Evolutionary conservation across 2,888 invertebrate species (phyloP), one percentile per base, ranked within the genome.

Genomic region (Fabriciana adippe): DNA sequence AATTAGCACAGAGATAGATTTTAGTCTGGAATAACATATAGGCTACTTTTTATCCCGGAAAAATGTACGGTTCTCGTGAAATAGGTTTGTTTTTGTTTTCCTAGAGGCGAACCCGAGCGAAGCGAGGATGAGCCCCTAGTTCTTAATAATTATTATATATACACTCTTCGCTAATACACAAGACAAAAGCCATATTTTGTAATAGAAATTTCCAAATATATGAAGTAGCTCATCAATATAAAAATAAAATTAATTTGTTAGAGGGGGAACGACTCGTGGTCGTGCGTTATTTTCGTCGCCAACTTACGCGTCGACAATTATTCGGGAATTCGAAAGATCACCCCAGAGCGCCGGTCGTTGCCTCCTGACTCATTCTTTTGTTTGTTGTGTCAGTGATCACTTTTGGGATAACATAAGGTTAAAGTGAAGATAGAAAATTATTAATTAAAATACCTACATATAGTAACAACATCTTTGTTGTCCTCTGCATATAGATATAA

Each of bases 241-340:
- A 85, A 90, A 90, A 91, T 90, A 90, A 88, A 88, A 86, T 88
- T 85, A 86, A 89, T 89, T 87, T 87, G 84, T 87, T 83, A 74
- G 76, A 76, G 83, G 90, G 88, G 84, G 85, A 87, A 83, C 86
- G 87, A 85, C 84, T 83, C 82, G 74, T 74, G 77, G 84, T 83
- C 82, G 74, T 74, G 78, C 78, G 87, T 87, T 91, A 91, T 92
- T 91, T 90, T 87, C 81, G 90, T 90, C 88, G 81, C 82, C 86
- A 88, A 86, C 88, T 88, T 89, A 86, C 85, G 81, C 83, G 86
- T 87, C 89, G 88, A 89, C 90, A 90, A 91, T 91, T 90, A 90
- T 90, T 90, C 84, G 90, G 90, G 90, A 90, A 90, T 91, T 90
- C 86, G 84, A 87, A 88, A 90, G 90, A 92, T 91, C 91, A 91